Percentiles rank a stretch among this genome's conserved stretches.
Evolutionary conservation across 2,888 invertebrate species (phyloP).

Genomic region (Cartodere bifasciata): DNA sequence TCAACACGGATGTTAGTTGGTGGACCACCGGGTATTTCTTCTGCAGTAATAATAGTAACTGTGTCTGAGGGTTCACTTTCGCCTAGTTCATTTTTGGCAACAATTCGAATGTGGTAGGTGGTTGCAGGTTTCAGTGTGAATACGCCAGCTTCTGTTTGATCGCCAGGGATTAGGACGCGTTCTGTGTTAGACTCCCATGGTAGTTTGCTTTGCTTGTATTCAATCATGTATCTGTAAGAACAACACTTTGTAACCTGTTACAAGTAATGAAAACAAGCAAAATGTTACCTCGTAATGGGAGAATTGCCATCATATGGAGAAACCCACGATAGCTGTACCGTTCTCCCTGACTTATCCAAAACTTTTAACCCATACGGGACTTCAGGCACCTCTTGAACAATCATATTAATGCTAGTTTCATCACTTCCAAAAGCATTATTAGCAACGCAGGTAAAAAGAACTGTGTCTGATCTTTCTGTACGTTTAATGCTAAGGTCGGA

Average conservation of each 20-base stretch:
- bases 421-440: conserved; percentile 90
- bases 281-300: conserved; percentile 54
- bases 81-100: conserved; percentile 88
- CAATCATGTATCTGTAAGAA: conserved; percentile 55
- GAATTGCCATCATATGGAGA: conserved; percentile 88
- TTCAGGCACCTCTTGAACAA: conserved; percentile 85
- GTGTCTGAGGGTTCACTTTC: conserved; percentile 86
- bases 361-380: conserved; percentile 81
- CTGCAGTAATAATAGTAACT: conserved; percentile 89
- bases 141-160: conserved; percentile 79
- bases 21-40: conserved; percentile 72
- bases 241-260: background rate
- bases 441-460: conserved; percentile 82
- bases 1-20: conserved; percentile 77
- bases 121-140: conserved; percentile 83
- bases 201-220: conserved; percentile 77
- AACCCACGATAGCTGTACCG: conserved; percentile 84
- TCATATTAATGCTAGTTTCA: conserved; percentile 91
- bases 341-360: conserved; percentile 79
- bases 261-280: conserved; percentile 5
- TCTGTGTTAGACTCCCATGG: conserved; percentile 78
- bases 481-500: conserved; percentile 82
- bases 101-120: conserved; percentile 83
- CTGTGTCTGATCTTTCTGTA: conserved; percentile 79
- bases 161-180: conserved; percentile 78